Conservation (phyloP, 1,140 invertebrate genomes). For the Cheumatopsyche charites region DNA sequence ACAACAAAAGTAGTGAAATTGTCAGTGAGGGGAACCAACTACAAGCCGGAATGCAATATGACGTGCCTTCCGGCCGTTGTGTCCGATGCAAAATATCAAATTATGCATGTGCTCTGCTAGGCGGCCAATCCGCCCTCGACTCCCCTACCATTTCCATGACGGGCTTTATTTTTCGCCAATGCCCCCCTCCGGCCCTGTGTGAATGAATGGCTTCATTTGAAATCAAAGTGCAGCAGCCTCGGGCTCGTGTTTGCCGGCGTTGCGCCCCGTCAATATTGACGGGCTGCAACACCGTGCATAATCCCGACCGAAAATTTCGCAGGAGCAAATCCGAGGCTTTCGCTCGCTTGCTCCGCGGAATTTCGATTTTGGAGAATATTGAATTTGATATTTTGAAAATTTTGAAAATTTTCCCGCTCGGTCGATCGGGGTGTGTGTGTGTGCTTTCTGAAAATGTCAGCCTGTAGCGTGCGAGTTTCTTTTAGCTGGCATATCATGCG, state of each 20-base stretch:
- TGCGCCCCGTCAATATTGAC: constrained; percentile 9
- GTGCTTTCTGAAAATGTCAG: too few relatives aligned
- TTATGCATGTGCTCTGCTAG: constrained; percentile 33
- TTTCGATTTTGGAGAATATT: too few relatives aligned
- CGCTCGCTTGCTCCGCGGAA: too few relatives aligned
- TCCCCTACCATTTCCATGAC: neutral
- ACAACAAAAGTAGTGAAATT: too few relatives aligned
- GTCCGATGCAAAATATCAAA: constrained; percentile 42
- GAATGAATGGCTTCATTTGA: constrained; percentile 40
- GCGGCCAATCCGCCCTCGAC: neutral
- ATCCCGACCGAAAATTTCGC: neutral
- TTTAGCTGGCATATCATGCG: too few relatives aligned
- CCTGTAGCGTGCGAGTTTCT: too few relatives aligned
- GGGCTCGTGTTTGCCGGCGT: constrained; percentile 23
- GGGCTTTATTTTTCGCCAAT: too few relatives aligned
- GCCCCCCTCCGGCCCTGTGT: neutral
- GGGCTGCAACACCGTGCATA: neutral
- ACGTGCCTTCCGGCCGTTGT: constrained; percentile 29
- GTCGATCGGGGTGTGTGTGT: too few relatives aligned
- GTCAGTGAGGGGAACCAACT: neutral
- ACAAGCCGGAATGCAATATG: constrained; percentile 19
- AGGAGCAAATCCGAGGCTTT: neutral
- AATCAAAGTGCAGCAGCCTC: constrained; percentile 31
- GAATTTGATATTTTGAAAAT: too few relatives aligned
- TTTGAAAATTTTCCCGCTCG: too few relatives aligned